Conservation (phyloP, 2,797 vertebrate genomes). For the Australoheros facetus region DNA sequence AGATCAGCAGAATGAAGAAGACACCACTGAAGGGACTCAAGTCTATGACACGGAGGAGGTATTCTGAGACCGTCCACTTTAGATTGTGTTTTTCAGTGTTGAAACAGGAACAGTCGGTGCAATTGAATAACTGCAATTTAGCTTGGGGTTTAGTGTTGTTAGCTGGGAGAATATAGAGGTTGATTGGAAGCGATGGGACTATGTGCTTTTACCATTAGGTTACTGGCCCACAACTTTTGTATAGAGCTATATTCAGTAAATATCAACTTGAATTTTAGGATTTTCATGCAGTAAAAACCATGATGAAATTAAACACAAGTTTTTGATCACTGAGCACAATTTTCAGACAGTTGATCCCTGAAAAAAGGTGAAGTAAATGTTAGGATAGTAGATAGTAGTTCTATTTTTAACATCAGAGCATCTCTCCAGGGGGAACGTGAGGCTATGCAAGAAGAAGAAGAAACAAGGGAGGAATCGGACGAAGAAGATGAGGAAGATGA, state of each 20-base stretch:
- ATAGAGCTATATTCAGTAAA: background rate
- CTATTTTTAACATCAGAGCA: conserved; percentile 6
- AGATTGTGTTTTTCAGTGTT: background rate
- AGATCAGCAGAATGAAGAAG: conserved; percentile 76
- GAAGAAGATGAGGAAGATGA: conserved; percentile 94
- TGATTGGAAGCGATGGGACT: background rate
- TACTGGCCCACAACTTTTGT: background rate
- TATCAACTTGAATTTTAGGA: background rate
- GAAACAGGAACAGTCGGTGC: background rate
- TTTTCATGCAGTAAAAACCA: background rate
- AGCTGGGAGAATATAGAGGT: background rate
- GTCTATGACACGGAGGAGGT: conserved; percentile 88
- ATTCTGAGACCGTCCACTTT: conserved; percentile 8
- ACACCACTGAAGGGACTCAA: conserved; percentile 71
- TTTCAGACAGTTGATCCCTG: background rate
- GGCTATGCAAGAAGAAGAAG: conserved; percentile 78
- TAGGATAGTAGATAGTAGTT: background rate
- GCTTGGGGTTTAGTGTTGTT: background rate
- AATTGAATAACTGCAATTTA: background rate
- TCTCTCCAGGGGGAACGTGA: conserved; percentile 82
- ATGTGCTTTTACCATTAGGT: background rate
- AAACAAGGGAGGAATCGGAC: conserved; percentile 91
- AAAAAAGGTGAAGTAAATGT: background rate
- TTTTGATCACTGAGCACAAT: background rate
- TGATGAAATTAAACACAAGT: background rate